phyloP scores from a whole-genome alignment of 1,140 invertebrate species.

The Antheraea pernyi region DNA sequence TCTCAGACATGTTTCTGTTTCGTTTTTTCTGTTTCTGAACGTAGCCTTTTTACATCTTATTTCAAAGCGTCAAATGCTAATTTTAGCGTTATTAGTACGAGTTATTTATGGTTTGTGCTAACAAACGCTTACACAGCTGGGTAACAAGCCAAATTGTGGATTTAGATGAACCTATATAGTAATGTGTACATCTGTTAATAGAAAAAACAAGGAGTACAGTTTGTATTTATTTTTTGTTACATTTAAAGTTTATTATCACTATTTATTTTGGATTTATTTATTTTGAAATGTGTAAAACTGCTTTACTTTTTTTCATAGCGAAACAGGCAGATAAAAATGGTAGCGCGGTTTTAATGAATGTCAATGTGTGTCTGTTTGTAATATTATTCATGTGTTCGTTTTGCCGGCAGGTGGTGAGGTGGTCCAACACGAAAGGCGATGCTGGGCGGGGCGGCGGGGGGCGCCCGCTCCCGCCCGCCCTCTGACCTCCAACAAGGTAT shows the following conservation, averaged over 20 bases:
- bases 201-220: too few relatives aligned
- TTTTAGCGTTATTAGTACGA: background rate
- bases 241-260: too few relatives aligned
- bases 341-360: background rate
- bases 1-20: background rate
- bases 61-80: background rate
- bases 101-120: background rate
- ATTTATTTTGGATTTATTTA: too few relatives aligned
- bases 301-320: too few relatives aligned
- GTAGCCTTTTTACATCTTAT: background rate
- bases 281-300: too few relatives aligned
- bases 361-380: background rate
- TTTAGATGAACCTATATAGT: background rate
- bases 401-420: conserved; percentile 66
- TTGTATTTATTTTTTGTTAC: too few relatives aligned
- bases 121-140: background rate
- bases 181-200: too few relatives aligned
- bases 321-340: too few relatives aligned
- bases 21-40: too few relatives aligned
- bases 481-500: conserved; percentile 71
- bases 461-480: conserved; percentile 75
- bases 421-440: conserved; percentile 59
- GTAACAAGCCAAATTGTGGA: background rate
- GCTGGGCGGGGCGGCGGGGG: conserved; percentile 75
- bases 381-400: conserved; percentile 15